phyloP scores from a whole-genome alignment of 2,113 vertebrate genomes.

The Holacanthus passer region DNA sequence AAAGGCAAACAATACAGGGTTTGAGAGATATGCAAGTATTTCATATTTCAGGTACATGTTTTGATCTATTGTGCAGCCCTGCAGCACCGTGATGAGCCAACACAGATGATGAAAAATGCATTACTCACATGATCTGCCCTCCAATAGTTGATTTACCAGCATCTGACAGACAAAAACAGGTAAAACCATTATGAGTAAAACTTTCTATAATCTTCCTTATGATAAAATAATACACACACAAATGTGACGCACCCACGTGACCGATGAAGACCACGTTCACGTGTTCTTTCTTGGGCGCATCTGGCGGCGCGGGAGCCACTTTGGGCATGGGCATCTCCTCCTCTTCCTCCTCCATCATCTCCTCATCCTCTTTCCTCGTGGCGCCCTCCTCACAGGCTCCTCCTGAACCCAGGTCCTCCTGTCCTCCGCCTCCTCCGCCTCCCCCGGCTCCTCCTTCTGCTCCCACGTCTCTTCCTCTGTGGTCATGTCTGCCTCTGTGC shows the following conservation, averaged over 20 bases:
- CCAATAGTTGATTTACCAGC: slow-evolving; percentile 99
- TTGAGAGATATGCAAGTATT: not conserved
- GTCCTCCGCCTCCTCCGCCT: slow-evolving; percentile 84
- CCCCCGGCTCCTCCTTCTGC: slow-evolving; percentile 94
- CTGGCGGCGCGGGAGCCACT: slow-evolving; percentile 88
- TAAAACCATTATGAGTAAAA: not conserved
- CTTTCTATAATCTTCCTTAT: not conserved
- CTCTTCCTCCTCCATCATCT: slow-evolving; percentile 91
- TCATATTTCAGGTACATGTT: not conserved
- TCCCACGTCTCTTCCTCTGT: slow-evolving; percentile 94
- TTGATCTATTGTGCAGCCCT: not conserved
- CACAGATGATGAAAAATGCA: not conserved
- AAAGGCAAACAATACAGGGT: not conserved
- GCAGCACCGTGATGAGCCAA: not conserved
- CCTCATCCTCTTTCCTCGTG: slow-evolving; percentile 72
- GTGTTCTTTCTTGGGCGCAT: slow-evolving; percentile 97
- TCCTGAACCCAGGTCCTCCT: slow-evolving; percentile 78
- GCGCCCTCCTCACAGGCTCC: slow-evolving; percentile 78
- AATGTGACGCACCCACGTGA: slow-evolving; percentile 92
- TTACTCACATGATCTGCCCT: slow-evolving; percentile 98
- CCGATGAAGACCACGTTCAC: slow-evolving; percentile 99
- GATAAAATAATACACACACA: not conserved
- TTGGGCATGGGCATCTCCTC: slow-evolving; percentile 94
- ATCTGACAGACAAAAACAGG: slow-evolving; percentile 81
- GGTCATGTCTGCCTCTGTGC: slow-evolving; percentile 90